phyloP scores from a whole-genome alignment of 2,113 vertebrate genomes.

The Leptodactylus fuscus region DNA sequence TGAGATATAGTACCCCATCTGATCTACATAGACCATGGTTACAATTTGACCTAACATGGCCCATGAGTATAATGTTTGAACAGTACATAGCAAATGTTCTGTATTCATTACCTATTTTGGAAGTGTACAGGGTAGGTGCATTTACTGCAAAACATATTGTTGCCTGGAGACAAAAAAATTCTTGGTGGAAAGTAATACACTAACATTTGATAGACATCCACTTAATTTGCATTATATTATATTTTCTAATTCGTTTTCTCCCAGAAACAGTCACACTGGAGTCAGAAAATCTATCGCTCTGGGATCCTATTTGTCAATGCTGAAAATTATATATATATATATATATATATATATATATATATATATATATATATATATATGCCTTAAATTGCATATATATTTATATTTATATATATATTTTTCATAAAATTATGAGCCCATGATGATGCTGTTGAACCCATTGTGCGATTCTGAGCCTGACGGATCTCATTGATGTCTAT shows the following conservation, averaged over 20 bases:
- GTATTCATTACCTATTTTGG: constrained; percentile 20
- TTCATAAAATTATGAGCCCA: no score
- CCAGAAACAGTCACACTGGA: neutral
- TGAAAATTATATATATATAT: neutral
- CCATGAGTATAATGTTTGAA: neutral
- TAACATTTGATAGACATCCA: neutral
- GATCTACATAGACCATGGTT: no score
- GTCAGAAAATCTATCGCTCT: neutral
- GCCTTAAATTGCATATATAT: no score
- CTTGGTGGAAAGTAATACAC: neutral
- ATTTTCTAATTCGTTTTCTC: neutral
- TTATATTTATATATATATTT: no score
- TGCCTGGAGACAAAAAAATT: neutral
- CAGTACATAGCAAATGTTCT: neutral
- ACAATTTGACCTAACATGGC: constrained; percentile 13
- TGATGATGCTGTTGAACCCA: no score
- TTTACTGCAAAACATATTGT: neutral
- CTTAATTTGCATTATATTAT: constrained; percentile 5
- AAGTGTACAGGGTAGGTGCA: neutral
- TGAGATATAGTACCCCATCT: no score
- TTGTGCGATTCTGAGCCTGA: no score
- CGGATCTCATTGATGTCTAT: no score
- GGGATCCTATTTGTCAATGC: neutral
- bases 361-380: no score
- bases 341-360: no score